Evolutionary conservation across 2,797 vertebrate species (phyloP), one percentile per base, ranked within the genome.

Genomic region (Thripadectes ignobilis): DNA sequence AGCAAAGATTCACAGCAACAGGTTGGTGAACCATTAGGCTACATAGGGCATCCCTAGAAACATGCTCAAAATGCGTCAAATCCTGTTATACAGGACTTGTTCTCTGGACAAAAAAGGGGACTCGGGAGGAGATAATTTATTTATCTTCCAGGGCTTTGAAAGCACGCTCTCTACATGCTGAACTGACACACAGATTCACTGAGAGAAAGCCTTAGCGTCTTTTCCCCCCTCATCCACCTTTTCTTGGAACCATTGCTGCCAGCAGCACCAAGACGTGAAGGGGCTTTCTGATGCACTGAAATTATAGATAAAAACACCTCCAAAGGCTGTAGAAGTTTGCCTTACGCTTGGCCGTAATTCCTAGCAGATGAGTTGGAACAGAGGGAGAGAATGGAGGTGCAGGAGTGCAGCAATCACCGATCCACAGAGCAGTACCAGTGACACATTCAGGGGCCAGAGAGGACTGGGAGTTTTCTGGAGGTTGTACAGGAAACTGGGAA

Each of bases 401-500:
- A 1, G 51, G 38, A 76, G 16, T 0, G 3, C 0, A 0, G 39
- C 65, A 41, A 16, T 45, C 0, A 0, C 52, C 43, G 77, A 34
- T 32, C 34, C n/a, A 29, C 0, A 23, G 32, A 74, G 61, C 0
- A 0, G 20, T 69, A 52, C 63, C 23, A 55, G 62, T 0, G 4
- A 54, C 67, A 24, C 1, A 7, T 7, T 52, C 67, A 65, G 71
- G 67, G 54, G 58, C 17, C 46, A 45, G 71, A 38, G 61, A 87
- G 29, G 27, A 87, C 27, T 0, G 6, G 38, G 72, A 85, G 63
- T 14, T 90, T 92, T 68, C 88, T 61, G 36, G 48, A 92, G 87
- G 79, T 9, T 86, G 58, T 39, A 59, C 2, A 10, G 74, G 41
- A 86, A 91, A 90, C 45, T 30, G 43, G 80, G 81, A 95, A 82